phyloP scores from a whole-genome alignment of 1,140 invertebrate genomes.

The Saxidomus purpurata region DNA sequence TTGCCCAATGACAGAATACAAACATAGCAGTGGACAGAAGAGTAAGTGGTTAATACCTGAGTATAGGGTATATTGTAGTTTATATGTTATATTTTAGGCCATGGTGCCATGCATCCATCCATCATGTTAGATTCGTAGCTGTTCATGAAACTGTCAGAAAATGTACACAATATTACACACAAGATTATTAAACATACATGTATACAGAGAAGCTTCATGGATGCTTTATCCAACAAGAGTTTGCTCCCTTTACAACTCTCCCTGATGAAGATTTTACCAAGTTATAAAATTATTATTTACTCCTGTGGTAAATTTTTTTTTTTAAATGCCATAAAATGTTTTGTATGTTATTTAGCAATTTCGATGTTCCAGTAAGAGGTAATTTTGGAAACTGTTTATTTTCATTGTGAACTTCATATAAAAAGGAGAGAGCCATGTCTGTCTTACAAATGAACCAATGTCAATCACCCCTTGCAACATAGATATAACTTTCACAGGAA shows the following conservation, averaged over 20 bases:
- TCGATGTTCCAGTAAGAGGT: too few relatives aligned
- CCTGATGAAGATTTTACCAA: background rate
- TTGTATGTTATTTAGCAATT: too few relatives aligned
- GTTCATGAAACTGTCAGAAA: slow-evolving; percentile 51
- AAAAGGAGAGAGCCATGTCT: too few relatives aligned
- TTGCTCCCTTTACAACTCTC: slow-evolving; percentile 1
- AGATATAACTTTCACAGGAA: background rate
- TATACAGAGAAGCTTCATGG: background rate
- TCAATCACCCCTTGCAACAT: background rate
- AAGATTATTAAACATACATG: slow-evolving; percentile 19
- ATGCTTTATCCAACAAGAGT: background rate
- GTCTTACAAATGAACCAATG: too few relatives aligned
- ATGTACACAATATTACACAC: slow-evolving; percentile 33
- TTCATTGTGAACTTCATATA: too few relatives aligned
- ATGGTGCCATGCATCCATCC: slow-evolving; percentile 70
- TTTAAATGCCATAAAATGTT: too few relatives aligned
- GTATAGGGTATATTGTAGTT: background rate
- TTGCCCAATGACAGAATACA: background rate
- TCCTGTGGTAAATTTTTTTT: too few relatives aligned
- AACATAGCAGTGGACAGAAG: slow-evolving; percentile 13
- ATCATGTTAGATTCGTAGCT: slow-evolving; percentile 60
- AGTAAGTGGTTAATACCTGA: slow-evolving; percentile 31
- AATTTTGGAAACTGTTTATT: too few relatives aligned
- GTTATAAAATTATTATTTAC: too few relatives aligned
- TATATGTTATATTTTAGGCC: slow-evolving; percentile 52